A percentile compares a stretch with the other conserved stretches of the same genome.
These are phyloP conservation scores for Melanostoma scalare DNA, from an alignment of 2,888 invertebrate genomes.

Conservation along the genomic window DNA sequence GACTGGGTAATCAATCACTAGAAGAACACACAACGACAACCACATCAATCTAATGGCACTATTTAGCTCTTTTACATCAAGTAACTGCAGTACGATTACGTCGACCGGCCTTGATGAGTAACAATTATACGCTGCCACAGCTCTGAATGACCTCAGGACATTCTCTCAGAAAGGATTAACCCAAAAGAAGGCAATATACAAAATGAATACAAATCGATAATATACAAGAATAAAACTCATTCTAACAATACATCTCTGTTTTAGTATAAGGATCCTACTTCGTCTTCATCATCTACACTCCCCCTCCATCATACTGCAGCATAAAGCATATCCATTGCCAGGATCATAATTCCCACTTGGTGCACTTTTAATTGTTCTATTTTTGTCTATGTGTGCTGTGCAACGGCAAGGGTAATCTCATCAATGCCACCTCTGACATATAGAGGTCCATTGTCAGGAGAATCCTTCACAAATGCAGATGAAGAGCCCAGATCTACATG, in stretches of 20 bases:
- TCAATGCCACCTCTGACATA: constrained; percentile 62
- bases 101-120: constrained; percentile 43
- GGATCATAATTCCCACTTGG: constrained; percentile 65
- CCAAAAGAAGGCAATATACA: not conserved
- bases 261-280: not conserved
- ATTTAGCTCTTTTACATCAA: not conserved
- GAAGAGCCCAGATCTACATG: constrained; percentile 65
- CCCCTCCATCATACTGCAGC: constrained; percentile 16
- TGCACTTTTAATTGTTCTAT: constrained; percentile 63
- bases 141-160: constrained; percentile 21
- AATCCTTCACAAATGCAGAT: constrained; percentile 64
- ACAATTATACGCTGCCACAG: constrained; percentile 14
- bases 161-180: not conserved
- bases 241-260: constrained; percentile 27
- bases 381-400: constrained; percentile 30
- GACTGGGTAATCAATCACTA: constrained; percentile 36
- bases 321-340: constrained; percentile 36
- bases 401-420: constrained; percentile 39
- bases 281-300: not conserved
- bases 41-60: constrained; percentile 24
- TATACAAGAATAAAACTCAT: constrained; percentile 27
- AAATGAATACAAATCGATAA: constrained; percentile 40
- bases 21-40: not conserved
- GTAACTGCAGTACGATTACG: constrained; percentile 14
- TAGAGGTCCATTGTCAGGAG: constrained; percentile 39